phyloP scores from a whole-genome alignment of 1,140 invertebrate genomes.

The Holcopasites calliopsidis region DNA sequence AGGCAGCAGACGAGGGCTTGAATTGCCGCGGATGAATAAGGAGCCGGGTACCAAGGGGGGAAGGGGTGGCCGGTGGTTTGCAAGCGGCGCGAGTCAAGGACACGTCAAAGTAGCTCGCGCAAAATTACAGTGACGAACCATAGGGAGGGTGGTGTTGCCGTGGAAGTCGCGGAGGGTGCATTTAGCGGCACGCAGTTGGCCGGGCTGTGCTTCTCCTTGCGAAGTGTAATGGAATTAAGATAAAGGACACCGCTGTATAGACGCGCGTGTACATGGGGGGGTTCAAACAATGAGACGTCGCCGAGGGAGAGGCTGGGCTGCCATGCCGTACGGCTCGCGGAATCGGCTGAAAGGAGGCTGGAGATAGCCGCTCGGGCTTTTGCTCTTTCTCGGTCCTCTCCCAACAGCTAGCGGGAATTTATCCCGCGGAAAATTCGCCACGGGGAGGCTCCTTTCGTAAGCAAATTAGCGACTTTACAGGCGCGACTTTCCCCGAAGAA shows the following conservation, averaged over 20 bases:
- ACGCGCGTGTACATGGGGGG: constrained; percentile 19
- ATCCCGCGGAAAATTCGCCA: constrained; percentile 39
- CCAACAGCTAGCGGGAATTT: too few relatives aligned
- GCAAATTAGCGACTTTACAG: constrained; percentile 59
- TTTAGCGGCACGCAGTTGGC: constrained; percentile 24
- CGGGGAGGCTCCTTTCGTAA: constrained; percentile 46
- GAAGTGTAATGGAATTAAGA: constrained; percentile 62
- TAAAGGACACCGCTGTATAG: constrained; percentile 42
- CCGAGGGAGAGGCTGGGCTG: background rate
- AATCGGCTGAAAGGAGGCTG: constrained; percentile 24
- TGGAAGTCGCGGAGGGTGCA: constrained; percentile 14
- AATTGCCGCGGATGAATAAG: constrained; percentile 23
- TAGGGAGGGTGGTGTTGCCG: background rate
- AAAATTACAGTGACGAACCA: constrained; percentile 24
- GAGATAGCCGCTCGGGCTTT: constrained; percentile 35
- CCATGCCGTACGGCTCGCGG: constrained; percentile 13
- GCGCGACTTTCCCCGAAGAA: constrained; percentile 22
- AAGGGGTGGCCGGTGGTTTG: constrained; percentile 10
- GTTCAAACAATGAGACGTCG: constrained; percentile 47
- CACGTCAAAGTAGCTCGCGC: constrained; percentile 42
- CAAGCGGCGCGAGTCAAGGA: constrained; percentile 42
- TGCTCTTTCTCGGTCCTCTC: background rate
- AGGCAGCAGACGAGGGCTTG: background rate
- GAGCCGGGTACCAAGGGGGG: background rate
- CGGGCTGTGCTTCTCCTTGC: constrained; percentile 24